Evolutionary conservation across 2,797 vertebrate genomes (phyloP).

Genomic region (Halcyon chelicuti): DNA sequence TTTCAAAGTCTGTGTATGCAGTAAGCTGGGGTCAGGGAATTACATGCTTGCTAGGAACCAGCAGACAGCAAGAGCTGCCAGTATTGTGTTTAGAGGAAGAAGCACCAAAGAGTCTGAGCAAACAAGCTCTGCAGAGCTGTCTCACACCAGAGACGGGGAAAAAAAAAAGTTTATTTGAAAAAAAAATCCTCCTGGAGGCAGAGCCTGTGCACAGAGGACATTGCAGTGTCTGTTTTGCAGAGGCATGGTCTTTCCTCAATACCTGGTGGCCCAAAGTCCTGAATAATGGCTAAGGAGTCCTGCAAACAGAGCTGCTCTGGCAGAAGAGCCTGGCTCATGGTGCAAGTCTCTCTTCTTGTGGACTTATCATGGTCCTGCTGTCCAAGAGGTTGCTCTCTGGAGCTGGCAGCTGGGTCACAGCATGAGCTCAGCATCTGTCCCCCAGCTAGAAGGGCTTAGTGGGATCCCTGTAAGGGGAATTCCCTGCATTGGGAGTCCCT

Average conservation of each 20-base stretch:
- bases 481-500: neutral
- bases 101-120: slow-evolving; percentile 32
- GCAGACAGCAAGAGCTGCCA: slow-evolving; percentile 42
- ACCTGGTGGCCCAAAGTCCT: neutral
- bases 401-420: neutral
- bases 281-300: neutral
- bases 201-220: neutral
- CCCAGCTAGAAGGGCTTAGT: neutral
- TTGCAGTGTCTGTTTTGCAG: neutral
- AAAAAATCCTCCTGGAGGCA: slow-evolving; percentile 23
- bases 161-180: slow-evolving; percentile 34
- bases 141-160: neutral
- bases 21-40: neutral
- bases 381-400: neutral
- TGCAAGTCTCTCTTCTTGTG: neutral
- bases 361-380: neutral
- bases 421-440: neutral
- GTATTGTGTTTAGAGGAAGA: slow-evolving; percentile 69
- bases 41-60: slow-evolving; percentile 17
- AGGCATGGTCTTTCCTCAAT: neutral
- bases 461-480: neutral
- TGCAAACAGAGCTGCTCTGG: neutral
- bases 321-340: neutral
- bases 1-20: slow-evolving; percentile 11
- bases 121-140: slow-evolving; percentile 47